Conservation (phyloP, 1,140 invertebrate genomes). For the Mizuhopecten yessoensis region DNA sequence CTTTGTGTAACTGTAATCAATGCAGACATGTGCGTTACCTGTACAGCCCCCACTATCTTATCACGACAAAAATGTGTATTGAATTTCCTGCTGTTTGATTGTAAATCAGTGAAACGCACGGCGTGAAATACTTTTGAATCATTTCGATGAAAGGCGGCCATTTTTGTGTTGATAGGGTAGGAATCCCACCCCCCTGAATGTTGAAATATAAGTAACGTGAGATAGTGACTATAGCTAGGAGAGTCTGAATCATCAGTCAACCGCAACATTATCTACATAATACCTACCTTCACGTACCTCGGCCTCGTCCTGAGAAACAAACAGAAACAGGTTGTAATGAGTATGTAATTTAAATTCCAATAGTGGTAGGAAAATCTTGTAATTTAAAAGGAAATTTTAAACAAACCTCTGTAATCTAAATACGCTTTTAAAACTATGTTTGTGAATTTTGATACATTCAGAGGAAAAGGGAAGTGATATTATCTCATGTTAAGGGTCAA, state of each 20-base stretch:
- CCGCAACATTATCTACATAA: conserved; percentile 5
- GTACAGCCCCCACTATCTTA: not conserved
- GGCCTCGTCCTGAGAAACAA: not conserved
- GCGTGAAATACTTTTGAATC: not conserved
- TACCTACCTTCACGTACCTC: not conserved
- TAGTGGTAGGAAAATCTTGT: too few relatives aligned
- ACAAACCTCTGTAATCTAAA: too few relatives aligned
- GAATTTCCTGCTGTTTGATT: not conserved
- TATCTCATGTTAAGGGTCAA: too few relatives aligned
- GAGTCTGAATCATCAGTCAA: not conserved
- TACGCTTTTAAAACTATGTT: too few relatives aligned
- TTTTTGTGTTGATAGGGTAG: not conserved
- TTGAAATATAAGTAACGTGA: not conserved
- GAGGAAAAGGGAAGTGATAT: too few relatives aligned
- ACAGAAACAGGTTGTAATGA: not conserved
- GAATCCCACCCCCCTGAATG: not conserved
- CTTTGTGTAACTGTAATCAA: too few relatives aligned
- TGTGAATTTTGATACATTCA: too few relatives aligned
- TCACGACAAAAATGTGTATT: not conserved
- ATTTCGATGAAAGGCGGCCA: not conserved
- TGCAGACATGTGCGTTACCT: too few relatives aligned
- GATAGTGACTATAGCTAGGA: not conserved
- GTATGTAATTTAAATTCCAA: too few relatives aligned
- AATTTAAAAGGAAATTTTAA: too few relatives aligned
- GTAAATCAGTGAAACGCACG: not conserved